Percentiles rank a stretch among this genome's conserved stretches.
Evolutionary conservation across 2,888 invertebrate genomes (phyloP).

Genomic region (Mythimna pallens): DNA sequence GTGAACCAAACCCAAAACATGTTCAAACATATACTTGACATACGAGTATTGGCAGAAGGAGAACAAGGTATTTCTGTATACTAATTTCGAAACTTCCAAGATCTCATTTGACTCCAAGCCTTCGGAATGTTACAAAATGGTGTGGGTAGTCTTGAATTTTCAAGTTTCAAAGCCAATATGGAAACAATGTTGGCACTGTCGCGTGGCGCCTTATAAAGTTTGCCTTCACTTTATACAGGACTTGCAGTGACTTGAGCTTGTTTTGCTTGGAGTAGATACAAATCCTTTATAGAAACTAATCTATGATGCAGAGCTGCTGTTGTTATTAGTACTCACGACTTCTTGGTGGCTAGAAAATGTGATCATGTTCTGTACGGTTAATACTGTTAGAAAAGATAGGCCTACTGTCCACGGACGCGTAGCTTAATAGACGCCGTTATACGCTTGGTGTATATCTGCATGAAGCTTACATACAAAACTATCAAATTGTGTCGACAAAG

Average conservation of each 20-base stretch:
- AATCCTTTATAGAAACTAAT: slow-evolving; percentile 71
- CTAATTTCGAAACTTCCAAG: slow-evolving; percentile 69
- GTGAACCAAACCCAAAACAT: slow-evolving; percentile 50
- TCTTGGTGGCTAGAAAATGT: slow-evolving; percentile 1
- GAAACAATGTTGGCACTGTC: slow-evolving; percentile 82
- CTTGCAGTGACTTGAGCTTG: slow-evolving; percentile 70
- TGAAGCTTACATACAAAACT: too few relatives aligned
- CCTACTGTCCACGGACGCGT: too few relatives aligned
- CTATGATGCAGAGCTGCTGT: slow-evolving; percentile 67
- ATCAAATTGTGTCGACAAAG: too few relatives aligned
- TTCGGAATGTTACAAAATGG: slow-evolving; percentile 70
- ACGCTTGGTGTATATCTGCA: too few relatives aligned
- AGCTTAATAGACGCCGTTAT: too few relatives aligned
- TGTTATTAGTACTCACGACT: slow-evolving; percentile 33
- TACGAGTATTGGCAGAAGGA: slow-evolving; percentile 50
- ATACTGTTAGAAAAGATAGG: too few relatives aligned
- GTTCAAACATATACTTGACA: slow-evolving; percentile 55
- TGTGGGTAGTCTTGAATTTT: slow-evolving; percentile 77
- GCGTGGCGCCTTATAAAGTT: slow-evolving; percentile 79
- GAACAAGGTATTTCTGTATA: slow-evolving; percentile 57
- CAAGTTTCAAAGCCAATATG: slow-evolving; percentile 82
- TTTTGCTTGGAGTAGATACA: slow-evolving; percentile 68
- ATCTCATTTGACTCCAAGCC: slow-evolving; percentile 68
- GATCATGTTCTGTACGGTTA: not conserved
- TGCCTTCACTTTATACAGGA: slow-evolving; percentile 72